Evolutionary conservation across 2,113 vertebrate species (phyloP).

Genomic region (Mohoua ochrocephala): DNA sequence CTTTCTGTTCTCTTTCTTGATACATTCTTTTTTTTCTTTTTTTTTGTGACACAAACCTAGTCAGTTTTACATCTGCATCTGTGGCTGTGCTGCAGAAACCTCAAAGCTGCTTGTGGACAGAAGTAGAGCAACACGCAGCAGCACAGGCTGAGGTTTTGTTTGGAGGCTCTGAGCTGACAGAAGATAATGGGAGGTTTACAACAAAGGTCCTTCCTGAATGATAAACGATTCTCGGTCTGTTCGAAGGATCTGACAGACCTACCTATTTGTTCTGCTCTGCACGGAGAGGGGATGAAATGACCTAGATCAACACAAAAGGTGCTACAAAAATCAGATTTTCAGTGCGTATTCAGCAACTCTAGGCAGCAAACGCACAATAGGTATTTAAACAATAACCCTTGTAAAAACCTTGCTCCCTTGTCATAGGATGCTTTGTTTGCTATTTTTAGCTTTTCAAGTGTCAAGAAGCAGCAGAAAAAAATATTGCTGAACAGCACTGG

Average conservation of each 20-base stretch:
- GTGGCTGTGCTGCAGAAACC: not conserved
- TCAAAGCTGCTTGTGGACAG: not conserved
- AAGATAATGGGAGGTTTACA: not conserved
- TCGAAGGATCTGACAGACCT: not conserved
- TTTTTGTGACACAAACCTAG: not conserved
- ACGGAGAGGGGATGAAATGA: not conserved
- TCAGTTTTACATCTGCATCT: not conserved
- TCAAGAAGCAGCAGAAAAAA: not conserved
- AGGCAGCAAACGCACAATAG: not conserved
- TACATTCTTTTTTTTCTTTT: not conserved
- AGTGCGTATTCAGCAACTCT: not conserved
- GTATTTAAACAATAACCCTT: not conserved
- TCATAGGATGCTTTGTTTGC: not conserved
- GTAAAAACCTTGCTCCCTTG: not conserved
- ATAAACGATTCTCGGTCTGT: not conserved
- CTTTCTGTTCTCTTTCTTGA: not conserved
- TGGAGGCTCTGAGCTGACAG: not conserved
- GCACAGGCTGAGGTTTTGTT: not conserved
- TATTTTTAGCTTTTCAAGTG: constrained; percentile 14
- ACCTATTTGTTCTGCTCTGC: not conserved
- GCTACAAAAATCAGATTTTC: not conserved
- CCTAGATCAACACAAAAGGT: not conserved
- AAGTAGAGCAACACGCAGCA: not conserved
- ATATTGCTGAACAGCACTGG: not conserved
- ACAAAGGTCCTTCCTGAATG: not conserved